Evolutionary conservation across 2,113 vertebrate genomes (phyloP).

Genomic region (Otis tarda): DNA sequence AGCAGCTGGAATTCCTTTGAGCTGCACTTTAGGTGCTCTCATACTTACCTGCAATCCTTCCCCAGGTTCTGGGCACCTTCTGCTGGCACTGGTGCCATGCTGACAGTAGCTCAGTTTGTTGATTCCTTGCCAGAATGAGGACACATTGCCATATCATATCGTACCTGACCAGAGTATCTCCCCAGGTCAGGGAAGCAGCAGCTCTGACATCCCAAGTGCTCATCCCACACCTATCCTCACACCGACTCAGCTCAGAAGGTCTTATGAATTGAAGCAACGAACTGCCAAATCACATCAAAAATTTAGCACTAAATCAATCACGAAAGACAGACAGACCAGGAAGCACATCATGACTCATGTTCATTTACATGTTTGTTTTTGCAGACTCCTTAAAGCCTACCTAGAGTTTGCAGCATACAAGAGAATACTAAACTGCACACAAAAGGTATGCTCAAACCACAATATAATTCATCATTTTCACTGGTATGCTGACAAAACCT

Average conservation of each 20-base stretch:
- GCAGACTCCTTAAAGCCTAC: not conserved
- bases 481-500: not conserved
- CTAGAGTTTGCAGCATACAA: not conserved
- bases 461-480: not conserved
- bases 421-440: not conserved
- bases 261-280: not conserved
- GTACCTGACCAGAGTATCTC: not conserved
- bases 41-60: too few relatives aligned
- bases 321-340: not conserved
- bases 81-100: too few relatives aligned
- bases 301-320: not conserved
- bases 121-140: not conserved
- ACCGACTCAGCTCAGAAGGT: not conserved
- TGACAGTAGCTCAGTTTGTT: too few relatives aligned
- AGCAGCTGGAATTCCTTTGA: too few relatives aligned
- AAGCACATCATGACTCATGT: not conserved
- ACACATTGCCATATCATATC: not conserved
- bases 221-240: not conserved
- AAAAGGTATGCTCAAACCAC: not conserved
- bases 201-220: not conserved
- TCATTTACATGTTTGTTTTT: conserved; percentile 13
- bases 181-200: not conserved
- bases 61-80: too few relatives aligned
- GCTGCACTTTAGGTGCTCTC: too few relatives aligned
- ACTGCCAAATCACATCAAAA: not conserved